phyloP scores from a whole-genome alignment of 2,113 vertebrate genomes.

The Burhinus bistriatus region DNA sequence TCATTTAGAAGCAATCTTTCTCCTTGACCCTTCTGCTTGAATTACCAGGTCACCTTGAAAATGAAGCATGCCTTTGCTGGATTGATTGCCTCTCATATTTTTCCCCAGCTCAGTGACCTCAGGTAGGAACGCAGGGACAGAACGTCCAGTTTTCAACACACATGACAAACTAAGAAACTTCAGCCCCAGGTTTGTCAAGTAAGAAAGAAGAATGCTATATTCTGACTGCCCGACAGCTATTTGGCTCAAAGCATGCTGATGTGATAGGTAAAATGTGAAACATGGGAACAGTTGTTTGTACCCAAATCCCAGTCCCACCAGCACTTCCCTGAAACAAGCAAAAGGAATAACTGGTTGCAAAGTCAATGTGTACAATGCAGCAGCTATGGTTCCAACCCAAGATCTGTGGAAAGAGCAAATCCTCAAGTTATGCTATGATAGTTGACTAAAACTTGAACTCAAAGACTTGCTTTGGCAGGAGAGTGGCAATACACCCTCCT shows the following conservation, averaged over 20 bases:
- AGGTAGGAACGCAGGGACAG: background rate
- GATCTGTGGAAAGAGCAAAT: background rate
- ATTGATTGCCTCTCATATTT: background rate
- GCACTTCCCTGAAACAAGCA: background rate
- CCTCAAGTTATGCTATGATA: background rate
- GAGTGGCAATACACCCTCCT: background rate
- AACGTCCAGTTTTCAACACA: background rate
- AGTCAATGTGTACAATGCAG: background rate
- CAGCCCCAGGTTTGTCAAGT: background rate
- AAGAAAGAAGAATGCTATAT: background rate
- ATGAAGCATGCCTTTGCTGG: background rate
- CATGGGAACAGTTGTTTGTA: background rate
- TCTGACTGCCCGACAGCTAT: background rate
- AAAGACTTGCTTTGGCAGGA: background rate
- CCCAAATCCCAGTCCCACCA: background rate
- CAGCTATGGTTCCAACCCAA: background rate
- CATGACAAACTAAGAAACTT: background rate
- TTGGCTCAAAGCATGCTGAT: background rate
- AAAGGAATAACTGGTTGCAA: background rate
- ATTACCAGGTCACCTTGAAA: background rate
- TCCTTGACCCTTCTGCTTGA: background rate
- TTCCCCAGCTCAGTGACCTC: background rate
- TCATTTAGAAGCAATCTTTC: background rate
- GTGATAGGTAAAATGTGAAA: background rate
- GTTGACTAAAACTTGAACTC: background rate